Evolutionary conservation across 2,797 vertebrate genomes (phyloP).

Genomic region (Platyrinchus mystaceus): DNA sequence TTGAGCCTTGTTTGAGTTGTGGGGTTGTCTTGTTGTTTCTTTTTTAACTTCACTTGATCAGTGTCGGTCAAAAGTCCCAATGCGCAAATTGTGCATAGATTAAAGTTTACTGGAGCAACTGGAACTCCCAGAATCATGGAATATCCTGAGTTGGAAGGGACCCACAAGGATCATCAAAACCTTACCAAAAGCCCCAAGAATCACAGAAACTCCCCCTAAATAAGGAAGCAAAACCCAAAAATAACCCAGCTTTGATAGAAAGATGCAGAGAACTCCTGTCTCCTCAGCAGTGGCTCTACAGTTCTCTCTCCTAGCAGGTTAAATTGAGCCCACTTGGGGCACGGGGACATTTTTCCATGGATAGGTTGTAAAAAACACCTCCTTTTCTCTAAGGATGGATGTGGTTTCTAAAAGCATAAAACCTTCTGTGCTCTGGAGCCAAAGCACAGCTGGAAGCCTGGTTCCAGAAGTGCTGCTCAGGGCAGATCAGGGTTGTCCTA

Average conservation of each 20-base stretch:
- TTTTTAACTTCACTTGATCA: not conserved
- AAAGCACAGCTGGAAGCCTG: not conserved
- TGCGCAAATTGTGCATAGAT: not conserved
- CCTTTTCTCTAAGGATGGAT: accelerated
- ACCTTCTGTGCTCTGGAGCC: not conserved
- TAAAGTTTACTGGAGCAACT: not conserved
- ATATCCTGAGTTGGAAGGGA: not conserved
- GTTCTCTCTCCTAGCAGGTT: not conserved
- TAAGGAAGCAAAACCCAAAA: not conserved
- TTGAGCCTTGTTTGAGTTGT: not conserved
- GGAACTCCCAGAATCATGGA: no score
- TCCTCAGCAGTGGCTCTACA: not conserved
- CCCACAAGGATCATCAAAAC: not conserved
- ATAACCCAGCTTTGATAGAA: not conserved
- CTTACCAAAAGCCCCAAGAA: not conserved
- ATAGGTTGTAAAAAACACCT: not conserved
- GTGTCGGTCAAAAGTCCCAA: not conserved
- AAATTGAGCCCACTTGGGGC: not conserved
- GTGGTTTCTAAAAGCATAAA: not conserved
- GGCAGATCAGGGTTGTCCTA: accelerated
- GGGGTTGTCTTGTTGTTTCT: not conserved
- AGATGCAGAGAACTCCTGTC: not conserved
- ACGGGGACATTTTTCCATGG: not conserved
- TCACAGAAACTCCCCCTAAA: not conserved
- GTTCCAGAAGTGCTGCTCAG: accelerated